A percentile compares a stretch with the other conserved stretches of the same genome.
Conservation (phyloP, 2,888 invertebrate species). For the Callyntrura sp. region DNA sequence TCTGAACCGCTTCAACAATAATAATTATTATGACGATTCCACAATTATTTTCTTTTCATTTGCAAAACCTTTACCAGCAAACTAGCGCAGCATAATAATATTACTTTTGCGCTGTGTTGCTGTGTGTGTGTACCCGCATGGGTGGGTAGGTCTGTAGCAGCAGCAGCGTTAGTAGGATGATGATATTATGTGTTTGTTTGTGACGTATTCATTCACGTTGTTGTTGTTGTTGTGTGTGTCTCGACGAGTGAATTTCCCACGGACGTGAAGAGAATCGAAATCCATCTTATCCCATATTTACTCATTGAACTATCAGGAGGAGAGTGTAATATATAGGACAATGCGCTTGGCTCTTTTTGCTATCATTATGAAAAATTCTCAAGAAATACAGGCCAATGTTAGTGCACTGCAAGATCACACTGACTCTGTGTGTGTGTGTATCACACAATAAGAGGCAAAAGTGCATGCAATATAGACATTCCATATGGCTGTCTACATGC, state of each 20-base stretch:
- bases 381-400: constrained; percentile 67
- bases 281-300: constrained; percentile 54
- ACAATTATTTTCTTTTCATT: constrained; percentile 33
- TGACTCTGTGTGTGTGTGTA: constrained; percentile 4
- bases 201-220: background rate
- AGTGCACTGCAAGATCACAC: constrained; percentile 23
- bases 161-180: no score
- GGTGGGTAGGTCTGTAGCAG: no score
- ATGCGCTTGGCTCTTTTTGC: background rate
- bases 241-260: constrained; percentile 49
- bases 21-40: constrained; percentile 19
- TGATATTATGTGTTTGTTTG: background rate
- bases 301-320: constrained; percentile 49
- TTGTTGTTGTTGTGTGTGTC: no score
- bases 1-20: constrained; percentile 3
- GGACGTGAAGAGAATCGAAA: constrained; percentile 53
- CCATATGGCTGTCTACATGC: no score
- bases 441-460: no score
- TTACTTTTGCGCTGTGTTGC: no score
- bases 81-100: constrained; percentile 7
- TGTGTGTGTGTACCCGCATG: no score
- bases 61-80: background rate
- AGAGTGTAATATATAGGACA: constrained; percentile 53
- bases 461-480: background rate
- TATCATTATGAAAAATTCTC: constrained; percentile 47